phyloP scores from a whole-genome alignment of 2,888 invertebrate genomes.

The Macrophya alboannulata region DNA sequence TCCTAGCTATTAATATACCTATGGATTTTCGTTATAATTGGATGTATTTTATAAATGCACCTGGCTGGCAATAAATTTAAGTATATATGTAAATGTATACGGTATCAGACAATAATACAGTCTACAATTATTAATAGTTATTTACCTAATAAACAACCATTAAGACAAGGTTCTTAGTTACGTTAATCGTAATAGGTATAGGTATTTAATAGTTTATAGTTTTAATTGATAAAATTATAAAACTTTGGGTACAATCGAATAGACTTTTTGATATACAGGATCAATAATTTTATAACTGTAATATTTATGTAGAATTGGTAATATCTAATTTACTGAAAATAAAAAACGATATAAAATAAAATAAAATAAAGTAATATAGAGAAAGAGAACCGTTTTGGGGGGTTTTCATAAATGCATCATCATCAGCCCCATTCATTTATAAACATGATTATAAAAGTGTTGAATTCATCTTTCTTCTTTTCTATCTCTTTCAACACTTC shows the following conservation, averaged over 20 bases:
- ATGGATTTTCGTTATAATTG: slow-evolving; percentile 21
- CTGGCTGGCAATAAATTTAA: slow-evolving; percentile 48
- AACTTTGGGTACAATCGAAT: background rate
- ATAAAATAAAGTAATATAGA: background rate
- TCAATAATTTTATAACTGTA: background rate
- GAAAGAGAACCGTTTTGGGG: background rate
- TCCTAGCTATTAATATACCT: slow-evolving; percentile 25
- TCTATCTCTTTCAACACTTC: background rate
- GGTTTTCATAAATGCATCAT: too few species aligned
- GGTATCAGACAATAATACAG: background rate
- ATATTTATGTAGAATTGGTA: background rate
- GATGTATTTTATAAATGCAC: slow-evolving; percentile 49
- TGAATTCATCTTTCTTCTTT: background rate
- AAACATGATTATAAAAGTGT: background rate
- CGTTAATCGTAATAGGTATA: background rate
- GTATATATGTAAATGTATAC: background rate
- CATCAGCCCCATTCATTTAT: too few species aligned
- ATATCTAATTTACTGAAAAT: slow-evolving; percentile 3
- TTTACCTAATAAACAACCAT: background rate
- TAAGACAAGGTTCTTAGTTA: slow-evolving; percentile 17
- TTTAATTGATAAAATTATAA: background rate
- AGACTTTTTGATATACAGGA: background rate
- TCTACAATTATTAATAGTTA: slow-evolving; percentile 29
- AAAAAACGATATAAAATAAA: slow-evolving; percentile 2
- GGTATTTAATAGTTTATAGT: background rate